Conservation (phyloP, 2,888 invertebrate species). For the Meteorus cinctellus region DNA sequence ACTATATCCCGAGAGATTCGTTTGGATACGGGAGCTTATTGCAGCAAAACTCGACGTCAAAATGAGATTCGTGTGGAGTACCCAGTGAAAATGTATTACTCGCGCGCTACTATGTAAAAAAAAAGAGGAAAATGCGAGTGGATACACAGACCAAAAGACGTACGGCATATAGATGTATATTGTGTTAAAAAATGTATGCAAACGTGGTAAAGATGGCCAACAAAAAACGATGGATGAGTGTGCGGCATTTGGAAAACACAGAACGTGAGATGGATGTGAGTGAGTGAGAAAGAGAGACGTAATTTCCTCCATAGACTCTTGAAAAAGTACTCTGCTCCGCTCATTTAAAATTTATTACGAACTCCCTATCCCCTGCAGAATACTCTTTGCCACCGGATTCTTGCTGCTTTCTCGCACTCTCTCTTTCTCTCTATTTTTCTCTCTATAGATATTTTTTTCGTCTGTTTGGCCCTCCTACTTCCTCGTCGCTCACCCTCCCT, state of each 20-base stretch:
- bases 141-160: background rate
- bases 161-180: background rate
- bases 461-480: constrained; percentile 14
- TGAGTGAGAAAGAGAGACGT: constrained; percentile 10
- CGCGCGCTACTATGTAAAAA: background rate
- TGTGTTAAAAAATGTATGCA: background rate
- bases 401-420: constrained; percentile 31
- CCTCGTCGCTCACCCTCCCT: constrained; percentile 17
- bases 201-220: constrained; percentile 7
- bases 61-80: constrained; percentile 22
- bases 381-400: constrained; percentile 44
- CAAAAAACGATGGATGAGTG: constrained; percentile 2
- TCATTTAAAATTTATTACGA: constrained; percentile 43
- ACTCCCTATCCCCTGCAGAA: constrained; percentile 41
- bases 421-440: constrained; percentile 32
- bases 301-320: constrained; percentile 31
- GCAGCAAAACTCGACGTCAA: constrained; percentile 19
- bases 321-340: constrained; percentile 22
- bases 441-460: constrained; percentile 34
- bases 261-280: background rate
- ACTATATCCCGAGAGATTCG: background rate
- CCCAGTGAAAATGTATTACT: constrained; percentile 25
- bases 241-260: background rate
- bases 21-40: constrained; percentile 30
- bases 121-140: background rate